Base-by-base conservation (phyloP, 2,797 vertebrate species). In the Molossus alvarezi region DNA sequence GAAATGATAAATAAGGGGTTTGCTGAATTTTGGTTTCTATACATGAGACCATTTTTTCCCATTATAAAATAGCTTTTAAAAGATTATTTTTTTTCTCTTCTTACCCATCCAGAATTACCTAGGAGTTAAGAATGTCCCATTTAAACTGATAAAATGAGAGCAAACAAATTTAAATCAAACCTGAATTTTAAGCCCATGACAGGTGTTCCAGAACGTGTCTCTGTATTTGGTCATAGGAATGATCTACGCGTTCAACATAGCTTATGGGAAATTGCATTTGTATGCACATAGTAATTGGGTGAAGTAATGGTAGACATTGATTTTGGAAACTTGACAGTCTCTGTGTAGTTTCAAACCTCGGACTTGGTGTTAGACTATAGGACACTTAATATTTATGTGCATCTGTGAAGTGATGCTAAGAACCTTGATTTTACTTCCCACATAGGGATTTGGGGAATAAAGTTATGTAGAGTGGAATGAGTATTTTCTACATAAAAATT, bases 1-100 rank as follows among this genome's bases (percentile, higher is more conserved):
- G 96, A 96, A 97, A 94, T 97, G 95, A 96, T 93, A 92, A 86
- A 94, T 97, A 93, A 62, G 69, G 60, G 21, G 37, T 41, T 94
- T 96, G 9, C 55, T 90, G 55, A 92, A 48, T 87, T 91, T 92
- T 92, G n/a, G 6, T 92, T 95, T 95, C 25, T 92, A 89, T 92
- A 91, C 4, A 23, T 2, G 3, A 96, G 27, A 14, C 29, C 6
- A 12, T 83, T 87, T 88, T 94, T 87, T 71, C 41, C 58, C 5
- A 55, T 64, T 88, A 48, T 57, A 60, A 65, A 95, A 64, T 14
- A 80, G 12, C 60, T 73, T 80, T 57, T 29, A 75, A 94, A 93
- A 75, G 17, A 41, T 60, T 2, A 55, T 65, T 93, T 45, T 92
- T 85, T 92, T 53, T 75, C 21, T 45, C 6, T 27, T 80, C 48